Percentiles rank a stretch among this genome's conserved stretches.
phyloP scores from a whole-genome alignment of 37 sponge, comb jelly and placozoan species.

The Oopsacas minuta region DNA sequence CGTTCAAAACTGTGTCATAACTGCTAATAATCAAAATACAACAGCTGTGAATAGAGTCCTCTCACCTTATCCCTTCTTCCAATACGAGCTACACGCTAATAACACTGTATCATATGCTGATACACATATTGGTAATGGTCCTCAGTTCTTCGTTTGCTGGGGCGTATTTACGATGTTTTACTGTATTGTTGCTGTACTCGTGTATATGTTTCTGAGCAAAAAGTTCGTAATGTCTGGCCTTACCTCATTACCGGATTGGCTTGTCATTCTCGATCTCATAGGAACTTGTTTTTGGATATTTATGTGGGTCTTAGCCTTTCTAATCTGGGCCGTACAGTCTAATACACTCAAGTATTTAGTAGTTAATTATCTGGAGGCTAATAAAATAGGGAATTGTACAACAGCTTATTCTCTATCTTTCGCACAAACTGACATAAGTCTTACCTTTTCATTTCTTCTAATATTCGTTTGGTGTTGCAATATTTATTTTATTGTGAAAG shows the following conservation, averaged over 20 bases:
- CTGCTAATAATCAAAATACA: not conserved
- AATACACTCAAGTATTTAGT: not conserved
- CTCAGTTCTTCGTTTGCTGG: slow-evolving; percentile 53
- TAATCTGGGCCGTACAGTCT: not conserved
- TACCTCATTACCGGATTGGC: not conserved
- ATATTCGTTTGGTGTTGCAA: not conserved
- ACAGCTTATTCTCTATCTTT: not conserved
- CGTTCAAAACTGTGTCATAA: not conserved
- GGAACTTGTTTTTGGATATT: not conserved
- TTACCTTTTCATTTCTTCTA: not conserved
- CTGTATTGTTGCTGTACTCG: slow-evolving; percentile 21
- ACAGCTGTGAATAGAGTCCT: not conserved
- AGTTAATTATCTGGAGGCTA: not conserved
- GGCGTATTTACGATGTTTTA: slow-evolving; percentile 52
- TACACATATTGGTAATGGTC: not conserved
- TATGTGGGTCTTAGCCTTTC: not conserved
- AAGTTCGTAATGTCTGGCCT: not conserved
- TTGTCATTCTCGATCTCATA: not conserved
- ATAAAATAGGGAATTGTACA: not conserved
- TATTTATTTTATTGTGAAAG: not conserved
- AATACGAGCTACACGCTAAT: not conserved
- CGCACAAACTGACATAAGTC: slow-evolving; percentile 3
- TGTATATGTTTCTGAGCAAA: slow-evolving; percentile 38
- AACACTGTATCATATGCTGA: not conserved
- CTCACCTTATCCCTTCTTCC: not conserved